These are phyloP conservation scores for Drosophila ficusphila DNA, from an alignment of 1,140 invertebrate species.

Conservation along the genomic window DNA sequence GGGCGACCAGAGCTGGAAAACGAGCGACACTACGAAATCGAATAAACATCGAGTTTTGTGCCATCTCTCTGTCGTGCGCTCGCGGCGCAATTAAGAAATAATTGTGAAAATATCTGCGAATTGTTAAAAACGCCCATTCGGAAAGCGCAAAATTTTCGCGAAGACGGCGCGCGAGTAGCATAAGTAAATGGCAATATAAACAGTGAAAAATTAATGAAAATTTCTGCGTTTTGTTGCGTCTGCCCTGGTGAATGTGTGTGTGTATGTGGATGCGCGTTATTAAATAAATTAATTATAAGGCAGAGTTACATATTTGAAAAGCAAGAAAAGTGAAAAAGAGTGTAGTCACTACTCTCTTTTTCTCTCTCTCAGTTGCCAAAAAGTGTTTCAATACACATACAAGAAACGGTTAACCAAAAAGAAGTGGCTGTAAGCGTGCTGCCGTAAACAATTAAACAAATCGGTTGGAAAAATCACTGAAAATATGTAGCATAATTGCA, in stretches of 20 bases:
- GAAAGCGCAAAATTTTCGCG: slow-evolving; percentile 9
- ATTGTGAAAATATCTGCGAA: slow-evolving; percentile 18
- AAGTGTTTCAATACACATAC: not conserved
- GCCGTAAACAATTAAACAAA: slow-evolving; percentile 36
- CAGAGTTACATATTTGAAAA: slow-evolving; percentile 12
- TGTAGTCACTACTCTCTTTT: not conserved
- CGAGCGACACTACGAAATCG: too few relatives aligned
- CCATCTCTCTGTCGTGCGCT: not conserved
- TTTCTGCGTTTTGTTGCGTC: slow-evolving; percentile 13
- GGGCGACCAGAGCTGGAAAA: too few relatives aligned
- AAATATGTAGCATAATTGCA: slow-evolving; percentile 43
- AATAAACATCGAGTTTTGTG: too few relatives aligned
- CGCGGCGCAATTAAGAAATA: slow-evolving; percentile 10
- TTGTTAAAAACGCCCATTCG: slow-evolving; percentile 23
- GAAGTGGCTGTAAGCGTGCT: slow-evolving; percentile 21
- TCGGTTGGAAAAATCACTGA: slow-evolving; percentile 30
- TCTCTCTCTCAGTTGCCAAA: not conserved
- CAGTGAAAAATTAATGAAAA: not conserved
- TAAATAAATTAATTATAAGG: slow-evolving; percentile 34
- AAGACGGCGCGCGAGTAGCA: slow-evolving; percentile 25
- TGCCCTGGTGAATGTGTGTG: slow-evolving; percentile 6
- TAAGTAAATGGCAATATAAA: slow-evolving; percentile 21
- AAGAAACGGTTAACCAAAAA: slow-evolving; percentile 15
- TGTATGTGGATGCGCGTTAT: slow-evolving; percentile 35
- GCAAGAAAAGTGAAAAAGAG: not conserved